A percentile compares a stretch with the other conserved stretches of the same genome.
Evolutionary conservation across 2,797 vertebrate species (phyloP).

Genomic region (Columba guinea): DNA sequence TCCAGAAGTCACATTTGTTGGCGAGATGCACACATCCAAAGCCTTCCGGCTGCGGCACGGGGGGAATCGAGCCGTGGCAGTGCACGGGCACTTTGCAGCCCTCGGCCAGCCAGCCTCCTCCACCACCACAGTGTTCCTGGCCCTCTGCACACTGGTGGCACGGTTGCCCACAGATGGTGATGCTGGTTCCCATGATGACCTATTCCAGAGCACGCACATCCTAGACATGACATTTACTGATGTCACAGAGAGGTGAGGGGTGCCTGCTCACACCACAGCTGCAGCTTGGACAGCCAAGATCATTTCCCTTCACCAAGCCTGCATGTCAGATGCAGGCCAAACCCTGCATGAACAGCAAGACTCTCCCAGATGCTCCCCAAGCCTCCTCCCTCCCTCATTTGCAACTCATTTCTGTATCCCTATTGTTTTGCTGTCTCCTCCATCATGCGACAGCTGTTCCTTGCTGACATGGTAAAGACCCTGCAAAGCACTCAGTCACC

Average conservation of each 20-base stretch:
- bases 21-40: conserved; percentile 81
- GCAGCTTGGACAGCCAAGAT: neutral
- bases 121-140: conserved; percentile 73
- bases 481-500: neutral
- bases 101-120: neutral
- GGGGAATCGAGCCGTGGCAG: conserved; percentile 73
- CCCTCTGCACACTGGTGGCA: conserved; percentile 79
- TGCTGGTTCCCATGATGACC: neutral
- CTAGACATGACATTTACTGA: conserved; percentile 82
- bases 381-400: neutral
- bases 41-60: conserved; percentile 75
- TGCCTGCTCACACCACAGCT: neutral
- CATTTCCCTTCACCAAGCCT: neutral
- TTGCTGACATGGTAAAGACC: rapidly evolving
- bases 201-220: conserved; percentile 77
- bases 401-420: neutral
- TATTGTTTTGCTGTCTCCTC: neutral
- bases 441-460: neutral
- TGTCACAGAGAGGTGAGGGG: conserved; percentile 78
- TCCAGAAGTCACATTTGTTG: conserved; percentile 82
- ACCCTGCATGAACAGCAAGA: rapidly evolving
- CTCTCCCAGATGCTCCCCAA: neutral
- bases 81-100: conserved; percentile 74
- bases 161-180: neutral
- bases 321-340: neutral